Base-by-base conservation (phyloP, 2,113 vertebrate species). In the Labrus mixtus region DNA sequence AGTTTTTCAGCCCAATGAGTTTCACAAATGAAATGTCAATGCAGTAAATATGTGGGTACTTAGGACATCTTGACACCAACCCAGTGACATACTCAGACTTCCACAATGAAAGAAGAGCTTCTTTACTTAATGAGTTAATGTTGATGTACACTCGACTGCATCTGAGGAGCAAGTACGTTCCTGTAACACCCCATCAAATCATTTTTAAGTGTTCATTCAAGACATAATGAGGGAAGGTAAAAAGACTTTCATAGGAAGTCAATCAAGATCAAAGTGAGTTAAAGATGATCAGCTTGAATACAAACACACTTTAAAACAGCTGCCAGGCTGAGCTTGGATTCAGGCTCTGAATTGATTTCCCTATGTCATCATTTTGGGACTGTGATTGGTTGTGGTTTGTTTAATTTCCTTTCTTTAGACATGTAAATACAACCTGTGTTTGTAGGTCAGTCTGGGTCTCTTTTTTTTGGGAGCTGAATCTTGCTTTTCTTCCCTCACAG, bases 401-500 rank as follows among this genome's bases (percentile, higher is more conserved):
- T 61, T 58, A 5, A 16, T 51, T 7, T 51, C 6, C 48, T 51
- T n/a, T n/a, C 48, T 8, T 7, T 17, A 17, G 8, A 51, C 17
- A n/a, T 51, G 48, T 51, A 13, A 33, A 51, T 8, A 11, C 13
- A 17, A 25, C 23, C 5, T 17, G 7, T n/a, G 8, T 8, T n/a
- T 51, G 1, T n/a, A 19, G 17, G 6, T 48, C 15, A 17, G 16
- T 48, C 2, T 46, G 15, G 0, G 16, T 36, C 19, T 63, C 53
- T 43, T 51, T 37, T 33, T 33, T 33, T 33, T 4, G 29, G 29
- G 29, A 6, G 25, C 58, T 56, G 39, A 60, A 62, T 36, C 45
- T 2, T 17, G 48, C 8, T 22, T 25, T 58, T 51, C 33, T 80
- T n/a, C 70, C 20, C 72, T 8, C 33, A n/a, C 81, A 99, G 98